A percentile compares a stretch with the other conserved stretches of the same genome.
phyloP scores from a whole-genome alignment of 2,797 vertebrate species.

The Lycodopsis pacificus region DNA sequence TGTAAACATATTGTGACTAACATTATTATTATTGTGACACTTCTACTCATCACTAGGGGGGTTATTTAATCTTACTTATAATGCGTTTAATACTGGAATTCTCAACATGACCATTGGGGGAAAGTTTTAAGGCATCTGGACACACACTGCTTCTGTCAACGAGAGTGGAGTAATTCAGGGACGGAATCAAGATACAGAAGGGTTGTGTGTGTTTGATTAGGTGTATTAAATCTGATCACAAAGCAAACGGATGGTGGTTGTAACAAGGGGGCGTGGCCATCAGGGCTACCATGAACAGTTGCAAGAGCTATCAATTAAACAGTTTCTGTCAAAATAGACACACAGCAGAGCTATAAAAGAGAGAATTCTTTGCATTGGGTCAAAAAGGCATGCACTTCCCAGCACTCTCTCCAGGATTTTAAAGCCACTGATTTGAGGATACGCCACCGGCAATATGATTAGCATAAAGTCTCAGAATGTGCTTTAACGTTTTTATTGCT shows the following conservation, averaged over 20 bases:
- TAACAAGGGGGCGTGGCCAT: not conserved
- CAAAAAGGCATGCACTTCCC: slow-evolving; percentile 18
- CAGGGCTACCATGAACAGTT: not conserved
- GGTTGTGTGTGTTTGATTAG: slow-evolving; percentile 32
- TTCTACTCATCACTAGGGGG: too few relatives aligned
- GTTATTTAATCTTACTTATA: too few relatives aligned
- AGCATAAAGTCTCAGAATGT: slow-evolving; percentile 32
- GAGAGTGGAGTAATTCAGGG: slow-evolving; percentile 19
- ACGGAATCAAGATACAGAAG: slow-evolving; percentile 27
- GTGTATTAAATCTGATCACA: not conserved
- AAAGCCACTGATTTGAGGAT: slow-evolving; percentile 39
- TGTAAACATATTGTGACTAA: too few relatives aligned
- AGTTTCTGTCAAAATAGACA: not conserved
- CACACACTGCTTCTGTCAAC: slow-evolving; percentile 32
- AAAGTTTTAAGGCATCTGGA: slow-evolving; percentile 61
- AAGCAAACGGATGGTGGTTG: slow-evolving; percentile 2
- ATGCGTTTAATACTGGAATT: too few relatives aligned
- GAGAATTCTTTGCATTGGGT: not conserved
- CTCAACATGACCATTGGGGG: slow-evolving; percentile 41
- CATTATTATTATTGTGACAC: too few relatives aligned
- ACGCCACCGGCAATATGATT: slow-evolving; percentile 29
- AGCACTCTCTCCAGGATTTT: slow-evolving; percentile 26
- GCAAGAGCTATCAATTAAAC: not conserved
- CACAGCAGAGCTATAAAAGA: not conserved
- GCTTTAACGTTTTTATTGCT: slow-evolving; percentile 35